Conservation (phyloP, 1,140 invertebrate species). For the Dermatophagoides farinae region DNA sequence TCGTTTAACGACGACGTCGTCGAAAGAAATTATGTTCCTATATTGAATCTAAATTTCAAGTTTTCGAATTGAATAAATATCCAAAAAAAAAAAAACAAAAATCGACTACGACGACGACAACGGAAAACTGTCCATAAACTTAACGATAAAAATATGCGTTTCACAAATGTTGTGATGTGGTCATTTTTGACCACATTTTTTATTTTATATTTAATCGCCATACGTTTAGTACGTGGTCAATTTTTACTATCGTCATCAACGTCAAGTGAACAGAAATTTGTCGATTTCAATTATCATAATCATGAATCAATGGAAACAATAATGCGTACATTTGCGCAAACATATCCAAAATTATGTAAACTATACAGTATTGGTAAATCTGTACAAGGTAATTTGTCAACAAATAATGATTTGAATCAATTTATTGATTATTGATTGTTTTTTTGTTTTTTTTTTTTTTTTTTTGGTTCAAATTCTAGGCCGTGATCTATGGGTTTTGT, state of each 20-base stretch:
- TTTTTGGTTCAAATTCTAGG: conserved; percentile 30
- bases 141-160: conserved; percentile 3
- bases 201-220: conserved; percentile 9
- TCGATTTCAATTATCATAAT: conserved; percentile 67
- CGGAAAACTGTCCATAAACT: too few species aligned
- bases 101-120: too few species aligned
- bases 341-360: conserved; percentile 61
- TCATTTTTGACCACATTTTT: conserved; percentile 5
- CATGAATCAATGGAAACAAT: conserved; percentile 64
- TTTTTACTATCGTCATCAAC: neutral
- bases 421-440: neutral
- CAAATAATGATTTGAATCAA: too few species aligned
- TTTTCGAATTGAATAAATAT: too few species aligned
- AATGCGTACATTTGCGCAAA: conserved; percentile 48
- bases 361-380: conserved; percentile 82
- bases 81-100: too few species aligned
- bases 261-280: neutral
- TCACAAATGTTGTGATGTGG: neutral
- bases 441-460: neutral
- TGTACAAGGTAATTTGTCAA: conserved; percentile 71
- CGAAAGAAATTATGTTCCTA: too few species aligned
- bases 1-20: too few species aligned
- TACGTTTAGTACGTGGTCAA: conserved; percentile 3
- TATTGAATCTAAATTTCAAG: too few species aligned
- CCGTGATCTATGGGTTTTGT: conserved; percentile 81